Percentiles rank a stretch among this genome's conserved stretches.
Evolutionary conservation across 2,113 vertebrate genomes (phyloP).

Genomic region (Cyprinodon tularosa): DNA sequence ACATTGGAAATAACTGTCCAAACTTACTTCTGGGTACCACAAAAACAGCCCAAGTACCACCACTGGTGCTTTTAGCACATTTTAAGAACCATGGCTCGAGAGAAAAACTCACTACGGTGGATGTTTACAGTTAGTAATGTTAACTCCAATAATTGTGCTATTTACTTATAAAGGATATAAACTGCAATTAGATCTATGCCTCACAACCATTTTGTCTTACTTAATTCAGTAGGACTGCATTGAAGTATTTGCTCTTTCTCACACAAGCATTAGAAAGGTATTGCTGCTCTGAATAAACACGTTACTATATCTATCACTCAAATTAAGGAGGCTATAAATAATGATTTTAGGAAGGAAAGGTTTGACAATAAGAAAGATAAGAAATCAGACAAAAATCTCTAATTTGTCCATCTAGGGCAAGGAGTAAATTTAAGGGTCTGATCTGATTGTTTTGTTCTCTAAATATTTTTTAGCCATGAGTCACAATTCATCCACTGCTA

Average conservation of each 20-base stretch:
- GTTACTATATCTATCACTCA: no score
- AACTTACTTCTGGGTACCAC: not conserved
- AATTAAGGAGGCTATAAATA: not conserved
- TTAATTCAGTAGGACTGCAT: not conserved
- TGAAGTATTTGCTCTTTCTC: not conserved
- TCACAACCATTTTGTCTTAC: not conserved
- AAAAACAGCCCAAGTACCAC: not conserved
- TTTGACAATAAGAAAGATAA: not conserved
- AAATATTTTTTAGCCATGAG: slow-evolving; percentile 66
- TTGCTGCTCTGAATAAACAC: not conserved
- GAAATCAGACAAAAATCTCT: not conserved
- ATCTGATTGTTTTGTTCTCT: slow-evolving; percentile 56
- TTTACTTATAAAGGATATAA: not conserved
- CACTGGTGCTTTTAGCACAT: not conserved
- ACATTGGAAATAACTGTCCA: not conserved
- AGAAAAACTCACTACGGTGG: not conserved
- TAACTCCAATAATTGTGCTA: not conserved
- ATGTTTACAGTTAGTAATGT: not conserved
- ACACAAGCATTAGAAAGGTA: no score
- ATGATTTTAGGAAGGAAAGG: not conserved
- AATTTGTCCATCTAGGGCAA: slow-evolving; percentile 6
- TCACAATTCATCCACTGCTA: slow-evolving; percentile 63
- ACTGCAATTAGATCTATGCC: not conserved
- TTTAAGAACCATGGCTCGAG: not conserved
- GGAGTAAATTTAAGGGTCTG: slow-evolving; percentile 66